These are phyloP conservation scores for Brachyhypopomus gauderio DNA, from an alignment of 2,113 vertebrate genomes.

Conservation along the genomic window DNA sequence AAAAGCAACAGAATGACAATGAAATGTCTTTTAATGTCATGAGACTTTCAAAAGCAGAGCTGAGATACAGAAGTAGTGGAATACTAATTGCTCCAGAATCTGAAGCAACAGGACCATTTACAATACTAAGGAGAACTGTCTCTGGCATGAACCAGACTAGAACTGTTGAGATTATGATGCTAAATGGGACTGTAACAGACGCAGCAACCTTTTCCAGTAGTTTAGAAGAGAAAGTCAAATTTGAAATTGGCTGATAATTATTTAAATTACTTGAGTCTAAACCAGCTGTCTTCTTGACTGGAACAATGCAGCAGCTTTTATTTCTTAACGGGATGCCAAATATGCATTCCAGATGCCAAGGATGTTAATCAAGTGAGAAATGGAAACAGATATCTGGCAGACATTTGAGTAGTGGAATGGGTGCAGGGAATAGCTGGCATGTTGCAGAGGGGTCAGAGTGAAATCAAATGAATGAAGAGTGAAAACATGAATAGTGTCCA, in stretches of 20 bases:
- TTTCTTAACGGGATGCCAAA: neutral
- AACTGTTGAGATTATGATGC: neutral
- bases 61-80: neutral
- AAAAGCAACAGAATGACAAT: neutral
- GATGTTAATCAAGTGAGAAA: conserved; percentile 1
- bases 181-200: neutral
- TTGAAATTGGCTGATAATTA: neutral
- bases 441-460: neutral
- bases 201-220: neutral
- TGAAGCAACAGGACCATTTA: neutral
- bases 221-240: neutral
- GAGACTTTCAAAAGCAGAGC: neutral
- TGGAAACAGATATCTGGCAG: neutral
- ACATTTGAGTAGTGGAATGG: neutral
- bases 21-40: neutral
- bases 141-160: neutral
- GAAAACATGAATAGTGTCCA: too few species aligned
- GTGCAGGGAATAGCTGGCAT: neutral
- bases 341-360: neutral
- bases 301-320: neutral
- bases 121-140: neutral
- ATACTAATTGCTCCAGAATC: neutral
- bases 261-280: neutral
- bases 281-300: neutral
- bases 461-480: too few species aligned